Evolutionary conservation across 1,140 invertebrate species (phyloP).

Genomic region (Heliconius hewitsoni): DNA sequence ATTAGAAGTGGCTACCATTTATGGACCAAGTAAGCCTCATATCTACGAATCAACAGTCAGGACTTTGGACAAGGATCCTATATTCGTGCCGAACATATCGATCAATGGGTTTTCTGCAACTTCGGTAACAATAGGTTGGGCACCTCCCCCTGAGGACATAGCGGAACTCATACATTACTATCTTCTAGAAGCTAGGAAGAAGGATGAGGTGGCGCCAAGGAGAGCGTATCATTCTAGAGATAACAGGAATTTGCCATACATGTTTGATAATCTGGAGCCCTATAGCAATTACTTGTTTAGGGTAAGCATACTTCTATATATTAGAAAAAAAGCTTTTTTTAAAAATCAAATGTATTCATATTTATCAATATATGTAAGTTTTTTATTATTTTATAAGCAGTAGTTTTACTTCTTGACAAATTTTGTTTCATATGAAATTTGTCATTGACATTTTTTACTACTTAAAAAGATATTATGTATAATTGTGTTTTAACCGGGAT

Average conservation of each 20-base stretch:
- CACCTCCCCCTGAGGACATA: slow-evolving; percentile 84
- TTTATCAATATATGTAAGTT: too few relatives aligned
- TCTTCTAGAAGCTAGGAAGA: slow-evolving; percentile 84
- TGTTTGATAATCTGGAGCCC: slow-evolving; percentile 88
- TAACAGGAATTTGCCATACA: slow-evolving; percentile 85
- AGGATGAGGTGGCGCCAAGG: slow-evolving; percentile 81
- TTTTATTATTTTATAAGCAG: too few relatives aligned
- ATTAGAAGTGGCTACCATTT: slow-evolving; percentile 69
- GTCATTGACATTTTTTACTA: too few relatives aligned
- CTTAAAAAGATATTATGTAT: too few relatives aligned
- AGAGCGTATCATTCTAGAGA: slow-evolving; percentile 85
- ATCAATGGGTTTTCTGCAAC: slow-evolving; percentile 89
- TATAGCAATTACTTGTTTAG: slow-evolving; percentile 90
- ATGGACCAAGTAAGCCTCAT: slow-evolving; percentile 76
- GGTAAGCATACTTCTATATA: slow-evolving; percentile 66
- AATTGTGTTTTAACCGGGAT: too few relatives aligned
- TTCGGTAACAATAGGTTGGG: slow-evolving; percentile 90
- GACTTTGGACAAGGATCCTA: slow-evolving; percentile 87
- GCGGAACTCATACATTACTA: slow-evolving; percentile 89
- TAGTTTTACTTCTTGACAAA: too few relatives aligned
- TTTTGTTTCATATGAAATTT: too few relatives aligned
- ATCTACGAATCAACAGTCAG: slow-evolving; percentile 80
- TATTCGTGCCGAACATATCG: slow-evolving; percentile 88
- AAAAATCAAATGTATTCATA: too few relatives aligned
- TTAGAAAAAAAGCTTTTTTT: background rate